phyloP scores from a whole-genome alignment of 2,797 vertebrate genomes.

The Corythornis leucogaster region DNA sequence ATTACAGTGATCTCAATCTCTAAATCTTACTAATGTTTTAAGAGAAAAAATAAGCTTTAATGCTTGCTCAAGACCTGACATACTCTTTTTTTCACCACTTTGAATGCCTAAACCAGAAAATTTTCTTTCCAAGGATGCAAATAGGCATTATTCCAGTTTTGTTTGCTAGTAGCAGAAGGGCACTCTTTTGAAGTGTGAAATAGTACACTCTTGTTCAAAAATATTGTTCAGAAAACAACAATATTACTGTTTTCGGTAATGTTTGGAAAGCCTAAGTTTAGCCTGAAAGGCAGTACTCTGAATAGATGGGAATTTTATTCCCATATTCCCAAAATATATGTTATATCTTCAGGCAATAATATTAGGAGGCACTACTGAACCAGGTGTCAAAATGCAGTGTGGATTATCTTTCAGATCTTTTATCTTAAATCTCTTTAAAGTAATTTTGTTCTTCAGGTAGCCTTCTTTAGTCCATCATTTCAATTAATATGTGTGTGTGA shows the following conservation, averaged over 20 bases:
- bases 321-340: accelerated
- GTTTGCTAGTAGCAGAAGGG: neutral
- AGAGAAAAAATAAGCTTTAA: neutral
- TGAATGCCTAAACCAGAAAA: neutral
- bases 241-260: neutral
- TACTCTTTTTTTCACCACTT: neutral
- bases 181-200: neutral
- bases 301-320: neutral
- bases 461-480: neutral
- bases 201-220: neutral
- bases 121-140: neutral
- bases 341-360: neutral
- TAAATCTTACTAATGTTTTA: neutral
- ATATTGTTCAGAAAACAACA: neutral
- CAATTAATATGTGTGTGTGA: neutral
- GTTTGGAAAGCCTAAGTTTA: neutral
- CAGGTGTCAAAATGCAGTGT: neutral
- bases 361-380: neutral
- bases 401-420: neutral
- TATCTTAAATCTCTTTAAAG: neutral
- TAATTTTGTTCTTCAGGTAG: neutral
- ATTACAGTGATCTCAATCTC: neutral
- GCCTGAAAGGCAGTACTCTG: neutral
- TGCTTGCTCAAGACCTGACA: neutral
- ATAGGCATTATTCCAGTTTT: neutral